Conservation (phyloP, 2,797 vertebrate genomes). For the Gymnoscopelus braueri region DNA sequence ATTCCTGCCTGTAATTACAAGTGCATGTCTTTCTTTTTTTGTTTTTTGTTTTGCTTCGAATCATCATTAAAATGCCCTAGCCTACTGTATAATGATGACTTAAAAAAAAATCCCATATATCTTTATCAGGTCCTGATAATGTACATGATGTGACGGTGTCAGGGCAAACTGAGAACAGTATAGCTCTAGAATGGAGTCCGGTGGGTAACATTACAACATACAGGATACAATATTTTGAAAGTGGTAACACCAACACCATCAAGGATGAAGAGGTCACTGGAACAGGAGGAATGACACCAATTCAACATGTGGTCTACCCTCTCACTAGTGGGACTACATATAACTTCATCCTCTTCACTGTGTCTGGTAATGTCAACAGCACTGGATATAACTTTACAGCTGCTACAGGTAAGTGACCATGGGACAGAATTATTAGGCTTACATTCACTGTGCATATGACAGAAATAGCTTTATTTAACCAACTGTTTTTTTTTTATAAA, state of each 20-base stretch:
- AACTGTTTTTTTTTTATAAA: too few species aligned
- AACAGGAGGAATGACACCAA: fast-evolving
- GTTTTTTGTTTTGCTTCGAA: not conserved
- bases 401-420: not conserved
- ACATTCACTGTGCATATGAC: too few species aligned
- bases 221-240: not conserved
- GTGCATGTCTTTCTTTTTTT: too few species aligned
- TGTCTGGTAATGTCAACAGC: not conserved
- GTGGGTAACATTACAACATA: slow-evolving; percentile 11
- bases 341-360: slow-evolving; percentile 4
- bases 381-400: not conserved
- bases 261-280: fast-evolving
- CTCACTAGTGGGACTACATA: slow-evolving; percentile 37
- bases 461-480: too few species aligned
- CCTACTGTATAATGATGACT: not conserved
- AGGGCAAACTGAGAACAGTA: slow-evolving; percentile 4
- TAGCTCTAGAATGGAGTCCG: slow-evolving; percentile 57
- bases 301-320: not conserved
- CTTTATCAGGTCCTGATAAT: not conserved
- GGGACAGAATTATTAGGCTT: too few species aligned
- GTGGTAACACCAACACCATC: fast-evolving
- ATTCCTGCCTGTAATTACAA: too few species aligned
- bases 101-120: not conserved
- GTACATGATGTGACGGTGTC: not conserved
- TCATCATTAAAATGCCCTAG: not conserved